Percentiles rank a stretch among this genome's conserved stretches.
Conservation (phyloP, 1,140 invertebrate species). For the Orussus abietinus region DNA sequence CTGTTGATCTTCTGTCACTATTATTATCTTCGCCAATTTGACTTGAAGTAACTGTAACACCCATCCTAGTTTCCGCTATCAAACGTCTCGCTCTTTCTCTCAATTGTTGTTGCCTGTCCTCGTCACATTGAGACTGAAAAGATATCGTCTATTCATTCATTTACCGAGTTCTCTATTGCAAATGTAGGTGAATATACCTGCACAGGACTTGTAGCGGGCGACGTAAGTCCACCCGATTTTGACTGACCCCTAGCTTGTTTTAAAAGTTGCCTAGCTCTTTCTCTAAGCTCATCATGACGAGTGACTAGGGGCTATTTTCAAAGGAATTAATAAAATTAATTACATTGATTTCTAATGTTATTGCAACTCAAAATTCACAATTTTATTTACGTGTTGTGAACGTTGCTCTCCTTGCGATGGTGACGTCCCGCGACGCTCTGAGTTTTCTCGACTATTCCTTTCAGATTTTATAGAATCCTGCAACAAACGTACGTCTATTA, state of each 20-base stretch:
- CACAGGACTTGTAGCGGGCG: conserved; percentile 46
- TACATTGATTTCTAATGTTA: neutral
- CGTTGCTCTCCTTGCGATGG: conserved; percentile 40
- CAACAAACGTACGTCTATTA: neutral
- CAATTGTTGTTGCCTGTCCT: conserved; percentile 79
- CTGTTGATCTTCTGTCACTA: conserved; percentile 42
- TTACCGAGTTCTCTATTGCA: neutral
- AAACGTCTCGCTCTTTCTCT: conserved; percentile 82
- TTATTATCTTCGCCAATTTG: conserved; percentile 45
- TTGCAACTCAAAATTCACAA: conserved; percentile 8
- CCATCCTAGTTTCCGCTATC: conserved; percentile 82
- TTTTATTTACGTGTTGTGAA: conserved; percentile 46
- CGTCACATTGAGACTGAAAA: conserved; percentile 58
- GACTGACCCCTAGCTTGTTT: conserved; percentile 80
- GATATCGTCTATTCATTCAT: conserved; percentile 2
- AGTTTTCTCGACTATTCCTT: conserved; percentile 40
- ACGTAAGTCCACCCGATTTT: conserved; percentile 40
- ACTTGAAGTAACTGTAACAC: conserved; percentile 50
- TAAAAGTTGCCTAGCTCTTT: conserved; percentile 83
- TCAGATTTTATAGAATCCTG: conserved; percentile 33
- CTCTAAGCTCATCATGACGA: conserved; percentile 81
- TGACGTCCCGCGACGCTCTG: conserved; percentile 41
- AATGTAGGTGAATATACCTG: conserved; percentile 37
- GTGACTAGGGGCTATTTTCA: conserved; percentile 65
- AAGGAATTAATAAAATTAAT: conserved; percentile 24